Percentiles rank a stretch among this genome's conserved stretches.
phyloP scores from a whole-genome alignment of 2,888 invertebrate genomes.

The Microctonus hyperodae region DNA sequence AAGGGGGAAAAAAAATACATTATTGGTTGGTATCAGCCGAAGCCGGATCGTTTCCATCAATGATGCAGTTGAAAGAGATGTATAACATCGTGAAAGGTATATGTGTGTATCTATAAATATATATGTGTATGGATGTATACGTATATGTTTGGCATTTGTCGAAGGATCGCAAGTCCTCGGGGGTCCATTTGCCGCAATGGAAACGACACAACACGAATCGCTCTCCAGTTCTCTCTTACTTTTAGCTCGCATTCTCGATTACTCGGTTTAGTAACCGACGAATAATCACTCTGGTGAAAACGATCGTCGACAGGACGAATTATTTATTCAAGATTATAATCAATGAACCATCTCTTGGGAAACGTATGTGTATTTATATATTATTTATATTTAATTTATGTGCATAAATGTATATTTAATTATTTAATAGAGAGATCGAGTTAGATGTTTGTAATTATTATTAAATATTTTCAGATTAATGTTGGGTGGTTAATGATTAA shows the following conservation, averaged over 20 bases:
- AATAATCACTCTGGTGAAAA: constrained; percentile 59
- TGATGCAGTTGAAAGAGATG: constrained; percentile 59
- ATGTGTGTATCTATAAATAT: no score
- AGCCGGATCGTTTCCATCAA: constrained; percentile 47
- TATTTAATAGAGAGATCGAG: constrained; percentile 27
- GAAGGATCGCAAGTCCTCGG: constrained; percentile 48
- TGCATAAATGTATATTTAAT: neutral
- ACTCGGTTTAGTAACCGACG: constrained; percentile 43
- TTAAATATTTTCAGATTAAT: no score
- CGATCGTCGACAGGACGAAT: constrained; percentile 51
- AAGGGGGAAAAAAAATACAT: constrained; percentile 4
- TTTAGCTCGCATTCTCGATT: neutral
- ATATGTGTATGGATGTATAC: constrained; percentile 32
- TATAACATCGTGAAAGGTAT: constrained; percentile 37
- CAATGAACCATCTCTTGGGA: constrained; percentile 56
- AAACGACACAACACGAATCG: constrained; percentile 45
- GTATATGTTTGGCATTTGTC: constrained; percentile 30
- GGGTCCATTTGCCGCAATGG: constrained; percentile 55
- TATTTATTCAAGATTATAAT: constrained; percentile 60
- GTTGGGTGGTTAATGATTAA: neutral
- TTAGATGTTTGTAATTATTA: neutral
- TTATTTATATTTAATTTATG: neutral
- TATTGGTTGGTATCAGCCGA: constrained; percentile 6
- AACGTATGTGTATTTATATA: neutral
- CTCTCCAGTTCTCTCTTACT: neutral